A percentile compares a stretch with the other conserved stretches of the same genome.
These are phyloP conservation scores for Helleia helle DNA, from an alignment of 2,888 invertebrate species.

Conservation along the genomic window DNA sequence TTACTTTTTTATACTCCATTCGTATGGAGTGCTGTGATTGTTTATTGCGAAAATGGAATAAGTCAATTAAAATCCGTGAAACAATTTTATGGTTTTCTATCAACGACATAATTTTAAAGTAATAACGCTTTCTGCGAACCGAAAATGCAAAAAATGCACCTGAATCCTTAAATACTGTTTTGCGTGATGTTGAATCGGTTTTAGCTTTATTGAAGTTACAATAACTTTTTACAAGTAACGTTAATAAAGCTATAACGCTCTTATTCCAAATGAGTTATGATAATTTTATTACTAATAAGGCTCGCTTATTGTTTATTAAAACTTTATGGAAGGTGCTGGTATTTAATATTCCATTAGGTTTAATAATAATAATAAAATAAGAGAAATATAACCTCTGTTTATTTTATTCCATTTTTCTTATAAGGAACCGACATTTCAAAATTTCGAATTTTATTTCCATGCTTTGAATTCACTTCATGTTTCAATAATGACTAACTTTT, in stretches of 20 bases:
- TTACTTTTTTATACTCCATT: no score
- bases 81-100: conserved; percentile 3
- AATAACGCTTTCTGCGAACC: conserved; percentile 43
- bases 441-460: no score
- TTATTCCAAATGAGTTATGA: background rate
- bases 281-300: background rate
- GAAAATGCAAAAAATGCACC: conserved; percentile 34
- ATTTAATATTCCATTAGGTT: no score
- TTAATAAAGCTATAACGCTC: conserved; percentile 5
- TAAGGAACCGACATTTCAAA: no score
- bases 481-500: no score
- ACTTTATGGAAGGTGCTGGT: no score
- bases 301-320: conserved; percentile 11
- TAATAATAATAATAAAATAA: no score
- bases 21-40: no score
- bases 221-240: conserved; percentile 28
- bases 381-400: no score
- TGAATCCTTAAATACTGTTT: conserved; percentile 48
- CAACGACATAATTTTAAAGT: conserved; percentile 24
- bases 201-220: conserved; percentile 36
- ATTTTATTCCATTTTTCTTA: no score
- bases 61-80: conserved; percentile 1
- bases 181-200: conserved; percentile 54
- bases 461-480: no score
- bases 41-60: background rate